Base-by-base conservation (phyloP, 1,140 invertebrate genomes). In the Belonocnema kinseyi region DNA sequence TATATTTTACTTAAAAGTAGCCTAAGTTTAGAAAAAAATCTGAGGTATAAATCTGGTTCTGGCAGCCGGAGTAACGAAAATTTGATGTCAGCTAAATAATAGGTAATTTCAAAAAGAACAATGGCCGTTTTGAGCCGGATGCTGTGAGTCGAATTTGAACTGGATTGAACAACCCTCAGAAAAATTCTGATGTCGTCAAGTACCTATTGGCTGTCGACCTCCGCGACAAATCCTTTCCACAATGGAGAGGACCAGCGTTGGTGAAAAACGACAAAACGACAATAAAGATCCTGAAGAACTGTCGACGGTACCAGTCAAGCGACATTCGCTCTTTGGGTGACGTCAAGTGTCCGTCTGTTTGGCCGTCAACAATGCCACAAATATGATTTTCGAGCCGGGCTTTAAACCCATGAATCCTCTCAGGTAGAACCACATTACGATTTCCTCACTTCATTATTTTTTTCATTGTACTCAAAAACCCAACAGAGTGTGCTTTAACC, bases 281-380 rank as follows among this genome's bases (percentile, higher is more conserved):
- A 80, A 77, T 80, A 74, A 56, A 50, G 79, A 76, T 80, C 72
- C 72, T 52, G 75, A 70, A 74, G 75, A 50, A 74, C 53, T 53
- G 74, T 78, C 73, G 72, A 81, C 78, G 7, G 40, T 46, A 11
- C 40, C 40, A 80, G 78, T 80, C 74, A 80, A 80, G 81, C 80
- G 84, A 83, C 84, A 79, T 80, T 86, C 77, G 77, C 72, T 81
- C 80, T 58, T 66, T 71, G 40, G 73, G 52, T 78, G 81, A 82
- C 81, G 73, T 82, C 78, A 75, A 82, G 81, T 80, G 77, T 82
- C 75, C 80, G 74, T 80, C 78, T 82, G 73, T 82, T 80, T 80
- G 77, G 33, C 80, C 81, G 78, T 79, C 81, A 85, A 86, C 83
- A 85, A 85, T 85, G 83, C 84, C 80, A 85, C 83, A 78, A 82